Percentiles rank a stretch among this genome's conserved stretches.
Evolutionary conservation across 1,140 invertebrate species (phyloP).

Genomic region (Euwallacea fornicatus): DNA sequence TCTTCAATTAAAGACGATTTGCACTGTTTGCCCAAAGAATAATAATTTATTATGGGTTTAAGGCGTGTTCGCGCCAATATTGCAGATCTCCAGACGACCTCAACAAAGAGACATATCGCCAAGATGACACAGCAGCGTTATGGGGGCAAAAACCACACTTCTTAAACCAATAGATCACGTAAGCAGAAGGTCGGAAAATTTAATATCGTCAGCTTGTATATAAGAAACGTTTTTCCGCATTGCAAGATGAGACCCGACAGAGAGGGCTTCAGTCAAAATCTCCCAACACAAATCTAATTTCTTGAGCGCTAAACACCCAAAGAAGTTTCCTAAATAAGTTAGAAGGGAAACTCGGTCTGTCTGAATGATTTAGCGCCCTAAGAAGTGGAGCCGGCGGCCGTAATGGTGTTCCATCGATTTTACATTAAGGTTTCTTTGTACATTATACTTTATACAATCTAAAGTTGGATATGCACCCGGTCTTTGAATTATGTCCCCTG

Average conservation of each 20-base stretch:
- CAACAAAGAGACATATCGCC: constrained; percentile 12
- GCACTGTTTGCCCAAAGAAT: constrained; percentile 1
- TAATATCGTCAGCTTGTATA: constrained; percentile 51
- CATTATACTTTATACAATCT: constrained; percentile 56
- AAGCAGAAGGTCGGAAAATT: constrained; percentile 53
- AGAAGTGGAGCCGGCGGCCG: constrained; percentile 51
- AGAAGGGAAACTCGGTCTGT: constrained; percentile 39
- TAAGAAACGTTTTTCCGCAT: constrained; percentile 46
- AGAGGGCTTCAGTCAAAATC: too few species aligned
- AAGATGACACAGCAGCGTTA: constrained; percentile 23
- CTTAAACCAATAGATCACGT: constrained; percentile 48
- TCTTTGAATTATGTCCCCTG: constrained; percentile 50
- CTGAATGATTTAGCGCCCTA: constrained; percentile 51
- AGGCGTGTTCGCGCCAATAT: background rate
- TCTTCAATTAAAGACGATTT: constrained; percentile 30
- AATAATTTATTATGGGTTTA: constrained; percentile 4
- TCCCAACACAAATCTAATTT: constrained; percentile 5
- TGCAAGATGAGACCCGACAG: constrained; percentile 23
- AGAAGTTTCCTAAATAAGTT: constrained; percentile 36
- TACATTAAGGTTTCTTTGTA: constrained; percentile 56
- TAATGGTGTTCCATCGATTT: constrained; percentile 55
- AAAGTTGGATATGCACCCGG: constrained; percentile 54
- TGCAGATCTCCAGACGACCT: background rate
- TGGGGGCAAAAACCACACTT: constrained; percentile 46
- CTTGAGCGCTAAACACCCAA: constrained; percentile 16